Conservation (phyloP, 2,888 invertebrate species). For the Tachina fera region DNA sequence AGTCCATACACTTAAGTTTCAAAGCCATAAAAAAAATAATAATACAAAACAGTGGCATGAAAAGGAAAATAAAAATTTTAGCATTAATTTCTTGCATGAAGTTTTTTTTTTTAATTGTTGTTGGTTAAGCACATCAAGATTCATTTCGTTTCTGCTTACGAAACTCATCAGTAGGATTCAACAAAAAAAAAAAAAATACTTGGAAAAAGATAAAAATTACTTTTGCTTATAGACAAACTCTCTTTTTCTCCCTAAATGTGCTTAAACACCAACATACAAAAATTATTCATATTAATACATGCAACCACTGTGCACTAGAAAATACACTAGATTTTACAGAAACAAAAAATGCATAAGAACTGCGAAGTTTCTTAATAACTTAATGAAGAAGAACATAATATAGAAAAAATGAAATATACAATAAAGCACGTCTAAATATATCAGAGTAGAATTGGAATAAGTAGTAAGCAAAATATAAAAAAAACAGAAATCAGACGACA, state of each 20-base stretch:
- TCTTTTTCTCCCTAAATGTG: no score
- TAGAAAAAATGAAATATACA: slow-evolving; percentile 46
- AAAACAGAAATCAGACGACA: slow-evolving; percentile 50
- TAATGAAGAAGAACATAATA: slow-evolving; percentile 49
- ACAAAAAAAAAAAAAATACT: no score
- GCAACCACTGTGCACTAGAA: slow-evolving; percentile 40
- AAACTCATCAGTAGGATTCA: no score
- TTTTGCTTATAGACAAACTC: no score
- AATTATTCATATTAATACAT: no score
- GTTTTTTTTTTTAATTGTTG: no score
- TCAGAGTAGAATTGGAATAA: slow-evolving; percentile 25
- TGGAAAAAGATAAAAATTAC: no score
- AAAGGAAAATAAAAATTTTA: neutral
- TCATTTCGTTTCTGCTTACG: no score
- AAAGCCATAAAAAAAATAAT: slow-evolving; percentile 16
- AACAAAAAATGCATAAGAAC: slow-evolving; percentile 18
- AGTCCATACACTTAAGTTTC: slow-evolving; percentile 47
- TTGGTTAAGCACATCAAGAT: no score
- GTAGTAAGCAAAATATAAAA: slow-evolving; percentile 15
- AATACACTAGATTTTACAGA: slow-evolving; percentile 36
- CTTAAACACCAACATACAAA: no score
- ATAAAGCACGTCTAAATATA: slow-evolving; percentile 59
- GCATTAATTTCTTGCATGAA: neutral
- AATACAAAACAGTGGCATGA: slow-evolving; percentile 30
- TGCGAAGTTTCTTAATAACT: slow-evolving; percentile 45